Evolutionary conservation across 2,113 vertebrate species (phyloP).

Genomic region (Corvus moneduloides): DNA sequence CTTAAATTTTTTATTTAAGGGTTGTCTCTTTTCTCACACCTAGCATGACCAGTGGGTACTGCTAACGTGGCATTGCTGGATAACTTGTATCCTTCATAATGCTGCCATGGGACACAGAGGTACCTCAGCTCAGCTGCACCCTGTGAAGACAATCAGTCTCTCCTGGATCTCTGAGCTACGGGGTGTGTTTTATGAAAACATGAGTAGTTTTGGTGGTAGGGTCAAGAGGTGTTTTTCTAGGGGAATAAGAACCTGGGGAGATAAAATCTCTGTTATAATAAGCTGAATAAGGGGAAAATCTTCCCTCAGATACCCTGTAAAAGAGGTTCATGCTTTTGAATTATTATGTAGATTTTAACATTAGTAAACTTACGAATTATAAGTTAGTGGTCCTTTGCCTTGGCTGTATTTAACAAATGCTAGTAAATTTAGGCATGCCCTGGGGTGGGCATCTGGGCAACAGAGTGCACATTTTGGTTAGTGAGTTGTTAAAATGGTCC

Average conservation of each 20-base stretch:
- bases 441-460: not conserved
- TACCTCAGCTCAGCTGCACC: not conserved
- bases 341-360: not conserved
- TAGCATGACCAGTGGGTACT: not conserved
- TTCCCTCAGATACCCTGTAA: not conserved
- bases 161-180: not conserved
- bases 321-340: not conserved
- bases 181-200: not conserved
- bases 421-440: not conserved
- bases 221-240: not conserved
- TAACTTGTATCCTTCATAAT: not conserved
- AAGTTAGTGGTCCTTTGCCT: not conserved
- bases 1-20: too few species aligned
- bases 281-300: not conserved
- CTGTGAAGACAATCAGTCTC: not conserved
- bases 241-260: not conserved
- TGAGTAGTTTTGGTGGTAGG: not conserved
- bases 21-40: too few species aligned
- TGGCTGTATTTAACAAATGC: not conserved
- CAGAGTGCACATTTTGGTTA: not conserved
- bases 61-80: accelerated
- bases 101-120: not conserved
- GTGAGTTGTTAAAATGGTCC: not conserved
- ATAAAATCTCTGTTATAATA: not conserved
- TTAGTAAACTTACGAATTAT: not conserved